Base-by-base conservation (phyloP, 2,888 invertebrate genomes). In the Cactoblastis cactorum region DNA sequence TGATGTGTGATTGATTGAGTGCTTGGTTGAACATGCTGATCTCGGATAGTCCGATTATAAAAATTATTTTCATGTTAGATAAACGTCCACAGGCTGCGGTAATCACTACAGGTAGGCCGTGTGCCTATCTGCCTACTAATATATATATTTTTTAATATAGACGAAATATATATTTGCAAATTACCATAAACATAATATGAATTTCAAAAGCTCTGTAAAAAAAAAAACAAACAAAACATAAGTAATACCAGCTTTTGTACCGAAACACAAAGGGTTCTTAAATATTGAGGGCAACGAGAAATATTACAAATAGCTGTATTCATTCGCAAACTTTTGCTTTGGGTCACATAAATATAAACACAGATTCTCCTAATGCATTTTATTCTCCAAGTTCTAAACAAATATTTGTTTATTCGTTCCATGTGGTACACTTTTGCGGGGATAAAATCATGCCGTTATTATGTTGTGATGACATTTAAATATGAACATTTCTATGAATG, bases 301-400 rank as follows among this genome's bases (percentile, higher is more conserved):
- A 43, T 43, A 43, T 43, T 34, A 46, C 33, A 46, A 46, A 46
- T 34, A 34, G 18, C 19, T 46, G 34, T 46, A 46, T 46, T 46
- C 46, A 46, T 46, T 19, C 19, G 34, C 8, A 19, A 46, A 46
- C 19, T 46, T 34, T n/a, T 45, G n/a, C 17, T 34, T 33, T 46
- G 33, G 46, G 34, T 46, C 34, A n/a, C n/a, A n/a, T n/a, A 35
- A 45, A 47, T 46, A 18, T 34, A 33, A 33, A 46, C 18, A 18
- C 11, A 6, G 12, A 12, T 33, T 46, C 18, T 19, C 12, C 4
- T 18, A 18, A 5, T 14, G 32, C 15, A 9, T 24, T 45, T 38
- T 38, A 38, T 38, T 38, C 18, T n/a, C 9, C 6, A 38, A 38
- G 15, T 47, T 48, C 22, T n/a, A 22, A 41, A 22, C 18, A 24